Evolutionary conservation across 2,888 invertebrate species (phyloP).

Genomic region (Ophioninae sp.): DNA sequence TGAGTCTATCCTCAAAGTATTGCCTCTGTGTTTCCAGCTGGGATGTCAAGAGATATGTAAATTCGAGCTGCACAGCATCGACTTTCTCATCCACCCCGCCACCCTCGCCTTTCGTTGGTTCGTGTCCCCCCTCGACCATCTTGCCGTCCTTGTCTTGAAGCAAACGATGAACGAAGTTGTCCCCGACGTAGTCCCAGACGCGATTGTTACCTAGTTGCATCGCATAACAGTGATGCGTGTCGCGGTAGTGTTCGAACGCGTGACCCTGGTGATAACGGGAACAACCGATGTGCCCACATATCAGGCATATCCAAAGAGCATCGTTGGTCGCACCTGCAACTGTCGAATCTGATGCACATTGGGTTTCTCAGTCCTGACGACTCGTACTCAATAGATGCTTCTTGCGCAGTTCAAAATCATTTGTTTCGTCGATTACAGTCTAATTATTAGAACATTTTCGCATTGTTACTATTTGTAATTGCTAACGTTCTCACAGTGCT

Average conservation of each 20-base stretch:
- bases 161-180: conserved; percentile 97
- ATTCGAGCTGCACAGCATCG: conserved; percentile 97
- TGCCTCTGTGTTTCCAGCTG: conserved; percentile 96
- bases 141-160: conserved; percentile 99
- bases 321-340: conserved; percentile 84
- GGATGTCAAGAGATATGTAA: conserved; percentile 96
- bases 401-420: neutral
- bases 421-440: neutral
- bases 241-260: conserved; percentile 96
- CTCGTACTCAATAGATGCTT: neutral
- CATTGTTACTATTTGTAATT: neutral
- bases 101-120: conserved; percentile 81
- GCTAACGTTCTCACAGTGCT: neutral
- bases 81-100: conserved; percentile 91
- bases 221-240: conserved; percentile 98
- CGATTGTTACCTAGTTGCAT: conserved; percentile 97
- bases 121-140: conserved; percentile 88
- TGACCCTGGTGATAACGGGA: conserved; percentile 95
- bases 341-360: conserved; percentile 57
- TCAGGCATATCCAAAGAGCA: conserved; percentile 98
- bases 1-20: conserved; percentile 93
- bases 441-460: neutral
- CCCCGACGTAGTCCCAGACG: conserved; percentile 99
- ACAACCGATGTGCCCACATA: conserved; percentile 99
- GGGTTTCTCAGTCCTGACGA: neutral